Evolutionary conservation across 2,888 invertebrate genomes (phyloP), one percentile per base, ranked within the genome.

Genomic region (Chalcosyrphus nemorum): DNA sequence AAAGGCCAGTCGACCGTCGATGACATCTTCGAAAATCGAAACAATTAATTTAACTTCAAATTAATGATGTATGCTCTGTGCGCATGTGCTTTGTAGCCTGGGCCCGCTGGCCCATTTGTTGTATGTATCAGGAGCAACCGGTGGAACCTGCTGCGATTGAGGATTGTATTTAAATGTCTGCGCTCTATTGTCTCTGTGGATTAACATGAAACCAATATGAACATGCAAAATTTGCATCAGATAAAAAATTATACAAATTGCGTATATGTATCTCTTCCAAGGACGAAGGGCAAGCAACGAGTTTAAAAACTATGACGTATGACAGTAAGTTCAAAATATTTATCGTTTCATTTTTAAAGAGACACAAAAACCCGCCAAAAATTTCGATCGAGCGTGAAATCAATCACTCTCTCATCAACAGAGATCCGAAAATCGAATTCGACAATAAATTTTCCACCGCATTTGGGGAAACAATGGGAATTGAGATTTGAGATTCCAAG

Each of bases 41-140:
- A 65, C 84, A 84, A 84, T 84, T 84, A 84, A 84, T 84, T 84
- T 84, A 80, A 78, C 57, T 84, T 78, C 52, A 78, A 80, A 80
- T 84, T 84, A 84, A 80, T 74, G 84, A 84, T 50, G 56, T 50
- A 52, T 77, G 70, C 61, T 52, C 66, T 43, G 52, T 11, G 76
- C 61, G 54, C 45, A 71, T 77, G 59, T 35, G 24, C 43, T 13
- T n/a, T 45, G 29, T 19, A 57, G 19, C 11, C 11, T 57, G 43
- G 21, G 11, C 56, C 4, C 13, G 0, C 9, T 0, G 35, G 5
- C 24, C 35, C 29, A 19, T 45, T 45, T 32, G n/a, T n/a, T n/a
- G n/a, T n/a, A n/a, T n/a, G 29, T 61, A 45, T 43, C 17, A 32
- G 43, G 43, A 71, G 61, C 45, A 70, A 13, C 52, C 27, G 57